Evolutionary conservation across 64 coral and sea anemone species (phyloP).

Genomic region (Stichodactyla helianthus): DNA sequence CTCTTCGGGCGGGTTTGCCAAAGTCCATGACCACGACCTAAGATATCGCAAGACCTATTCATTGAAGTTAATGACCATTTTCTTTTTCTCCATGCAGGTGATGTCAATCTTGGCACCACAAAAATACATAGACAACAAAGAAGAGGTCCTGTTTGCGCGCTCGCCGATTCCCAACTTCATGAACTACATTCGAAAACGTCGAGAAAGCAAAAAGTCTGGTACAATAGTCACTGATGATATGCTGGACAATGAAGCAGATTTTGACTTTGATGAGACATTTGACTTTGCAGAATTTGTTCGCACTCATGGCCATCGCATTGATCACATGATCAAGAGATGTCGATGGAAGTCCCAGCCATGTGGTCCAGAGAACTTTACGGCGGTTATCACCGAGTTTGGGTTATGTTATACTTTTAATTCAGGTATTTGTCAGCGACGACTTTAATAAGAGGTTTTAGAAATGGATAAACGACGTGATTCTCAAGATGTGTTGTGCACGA

Average conservation of each 20-base stretch:
- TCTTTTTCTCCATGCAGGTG: conserved; percentile 37
- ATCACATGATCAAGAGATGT: conserved; percentile 99
- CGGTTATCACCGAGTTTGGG: conserved; percentile 96
- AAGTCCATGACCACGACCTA: too few relatives aligned
- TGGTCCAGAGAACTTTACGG: conserved; percentile 97
- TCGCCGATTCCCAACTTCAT: conserved; percentile 98
- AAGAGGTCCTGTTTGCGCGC: conserved; percentile 90
- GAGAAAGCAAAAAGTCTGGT: conserved; percentile 41
- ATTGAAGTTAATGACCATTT: neutral
- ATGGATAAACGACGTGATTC: too few relatives aligned
- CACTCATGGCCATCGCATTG: conserved; percentile 97
- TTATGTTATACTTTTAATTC: conserved; percentile 99
- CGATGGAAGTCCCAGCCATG: conserved; percentile 98
- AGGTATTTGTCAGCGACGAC: conserved; percentile 14
- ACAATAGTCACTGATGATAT: conserved; percentile 64
- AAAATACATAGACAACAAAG: conserved; percentile 94
- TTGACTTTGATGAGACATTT: conserved; percentile 88
- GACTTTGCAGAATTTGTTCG: conserved; percentile 97
- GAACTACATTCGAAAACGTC: conserved; percentile 62
- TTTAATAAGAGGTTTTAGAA: neutral
- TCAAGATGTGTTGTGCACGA: too few relatives aligned
- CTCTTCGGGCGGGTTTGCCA: too few relatives aligned
- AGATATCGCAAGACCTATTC: too few relatives aligned
- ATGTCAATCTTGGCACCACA: conserved; percentile 98
- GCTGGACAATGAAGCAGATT: conserved; percentile 69